These are phyloP conservation scores for Manis javanica DNA, from an alignment of 2,797 vertebrate genomes.

Conservation along the genomic window DNA sequence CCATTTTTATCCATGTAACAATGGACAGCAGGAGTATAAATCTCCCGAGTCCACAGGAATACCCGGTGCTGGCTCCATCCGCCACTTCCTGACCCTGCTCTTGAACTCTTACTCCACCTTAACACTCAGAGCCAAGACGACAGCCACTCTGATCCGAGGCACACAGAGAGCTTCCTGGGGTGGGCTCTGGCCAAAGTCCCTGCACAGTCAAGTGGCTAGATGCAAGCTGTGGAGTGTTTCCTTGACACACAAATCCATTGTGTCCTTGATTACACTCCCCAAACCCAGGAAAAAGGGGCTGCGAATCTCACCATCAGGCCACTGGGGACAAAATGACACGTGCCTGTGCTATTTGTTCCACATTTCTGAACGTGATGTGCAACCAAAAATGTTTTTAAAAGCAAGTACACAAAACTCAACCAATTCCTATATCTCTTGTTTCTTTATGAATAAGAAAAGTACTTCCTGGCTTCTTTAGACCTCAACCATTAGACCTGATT, in stretches of 20 bases:
- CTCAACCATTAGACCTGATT: not conserved
- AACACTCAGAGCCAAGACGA: conserved; percentile 82
- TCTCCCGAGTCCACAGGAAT: conserved; percentile 68
- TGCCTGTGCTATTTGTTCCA: conserved; percentile 74
- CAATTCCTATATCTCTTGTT: conserved; percentile 36
- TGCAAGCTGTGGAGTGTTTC: conserved; percentile 76
- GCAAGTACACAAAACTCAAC: conserved; percentile 79
- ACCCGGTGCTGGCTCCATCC: conserved; percentile 64
- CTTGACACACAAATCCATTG: conserved; percentile 78
- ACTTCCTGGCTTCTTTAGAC: not conserved
- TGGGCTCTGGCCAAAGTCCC: conserved; percentile 78
- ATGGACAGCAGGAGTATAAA: conserved; percentile 65
- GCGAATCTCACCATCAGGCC: conserved; percentile 82
- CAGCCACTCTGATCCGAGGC: conserved; percentile 79
- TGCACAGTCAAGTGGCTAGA: conserved; percentile 74
- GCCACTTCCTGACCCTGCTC: conserved; percentile 78
- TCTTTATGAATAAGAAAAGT: not conserved
- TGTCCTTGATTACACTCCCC: conserved; percentile 81
- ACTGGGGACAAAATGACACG: conserved; percentile 68
- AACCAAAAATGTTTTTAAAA: conserved; percentile 78
- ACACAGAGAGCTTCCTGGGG: conserved; percentile 81
- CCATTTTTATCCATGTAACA: conserved; percentile 58
- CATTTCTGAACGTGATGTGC: conserved; percentile 67
- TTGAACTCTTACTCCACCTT: conserved; percentile 76
- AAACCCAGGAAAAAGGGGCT: conserved; percentile 77